Evolutionary conservation across 2,113 vertebrate genomes (phyloP), one percentile per base, ranked within the genome.

Genomic region (Phasianus colchicus): DNA sequence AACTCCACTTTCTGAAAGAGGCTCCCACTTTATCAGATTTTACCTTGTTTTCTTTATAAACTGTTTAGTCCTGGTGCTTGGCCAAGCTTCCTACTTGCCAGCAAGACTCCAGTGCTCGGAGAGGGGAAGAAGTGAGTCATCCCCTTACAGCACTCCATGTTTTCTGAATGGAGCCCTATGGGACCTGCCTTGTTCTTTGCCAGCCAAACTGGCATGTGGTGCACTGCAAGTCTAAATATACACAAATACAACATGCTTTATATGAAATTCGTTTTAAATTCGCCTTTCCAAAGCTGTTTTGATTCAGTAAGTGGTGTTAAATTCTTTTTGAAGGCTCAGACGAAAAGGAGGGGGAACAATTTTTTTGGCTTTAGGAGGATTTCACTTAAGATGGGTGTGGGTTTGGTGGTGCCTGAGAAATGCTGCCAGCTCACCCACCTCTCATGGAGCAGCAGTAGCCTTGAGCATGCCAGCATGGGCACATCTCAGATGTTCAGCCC

Each of bases 61-160:
- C 6, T 66, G 32, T 47, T 88, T 16, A 38, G 69, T 43, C 6
- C 20, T 78, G 52, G 40, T 71, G 47, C 32, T 63, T 43, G 43
- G 89, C 83, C 58, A 45, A 24, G 67, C 43, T 32, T 42, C 38
- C 36, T 0, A 1, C 22, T 86, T 76, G 43, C 24, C 34, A 50
- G 71, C 34, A 72, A 50, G 72, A 55, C 4, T 14, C 47, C 4
- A 11, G n/a, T 60, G 73, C 45, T 83, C 16, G 13, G 43, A 2
- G 67, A 80, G 50, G n/a, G 64, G 81, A 80, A 83, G 73, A 22
- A 76, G 14, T 2, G 36, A 77, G 50, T 65, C 61, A 55, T 30
- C 4, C 22, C 2, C 34, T 45, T 43, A 63, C 10, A 43, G 36
- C 27, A 22, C 38, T 55, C 1, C 4, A 2, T 8, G 1, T 66